These are phyloP conservation scores for Genyomyrus donnyi DNA, from an alignment of 2,113 vertebrate genomes.

Conservation along the genomic window DNA sequence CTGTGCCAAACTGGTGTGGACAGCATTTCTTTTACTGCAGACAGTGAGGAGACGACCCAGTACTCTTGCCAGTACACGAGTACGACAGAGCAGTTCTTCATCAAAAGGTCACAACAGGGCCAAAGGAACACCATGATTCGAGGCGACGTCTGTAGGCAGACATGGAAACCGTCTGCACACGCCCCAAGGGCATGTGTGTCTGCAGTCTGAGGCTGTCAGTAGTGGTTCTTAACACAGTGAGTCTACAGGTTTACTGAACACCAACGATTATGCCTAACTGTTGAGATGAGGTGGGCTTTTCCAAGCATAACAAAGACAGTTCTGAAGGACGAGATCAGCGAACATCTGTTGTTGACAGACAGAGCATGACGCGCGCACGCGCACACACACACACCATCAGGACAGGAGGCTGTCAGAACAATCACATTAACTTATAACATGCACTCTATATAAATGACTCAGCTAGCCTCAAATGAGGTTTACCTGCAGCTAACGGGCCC, in stretches of 20 bases:
- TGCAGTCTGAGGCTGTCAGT: background rate
- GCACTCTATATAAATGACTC: background rate
- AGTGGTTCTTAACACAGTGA: background rate
- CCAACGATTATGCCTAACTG: background rate
- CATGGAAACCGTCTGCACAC: background rate
- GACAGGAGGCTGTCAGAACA: background rate
- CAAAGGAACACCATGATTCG: background rate
- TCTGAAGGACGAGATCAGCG: background rate
- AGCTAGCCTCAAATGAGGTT: background rate
- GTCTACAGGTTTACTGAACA: background rate
- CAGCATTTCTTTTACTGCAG: background rate
- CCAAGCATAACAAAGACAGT: background rate
- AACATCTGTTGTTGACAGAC: constrained; percentile 9
- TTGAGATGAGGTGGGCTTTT: background rate
- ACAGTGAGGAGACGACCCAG: background rate
- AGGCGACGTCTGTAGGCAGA: background rate
- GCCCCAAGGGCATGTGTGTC: background rate
- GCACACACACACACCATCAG: background rate
- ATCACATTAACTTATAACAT: background rate
- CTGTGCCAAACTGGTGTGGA: background rate
- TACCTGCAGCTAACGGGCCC: background rate
- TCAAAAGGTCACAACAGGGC: background rate
- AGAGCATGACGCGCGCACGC: background rate
- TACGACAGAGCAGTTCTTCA: background rate
- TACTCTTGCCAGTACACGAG: background rate